Percentiles rank a stretch among this genome's conserved stretches.
phyloP scores from a whole-genome alignment of 2,797 vertebrate species.

The Acestrorhynchus altus region DNA sequence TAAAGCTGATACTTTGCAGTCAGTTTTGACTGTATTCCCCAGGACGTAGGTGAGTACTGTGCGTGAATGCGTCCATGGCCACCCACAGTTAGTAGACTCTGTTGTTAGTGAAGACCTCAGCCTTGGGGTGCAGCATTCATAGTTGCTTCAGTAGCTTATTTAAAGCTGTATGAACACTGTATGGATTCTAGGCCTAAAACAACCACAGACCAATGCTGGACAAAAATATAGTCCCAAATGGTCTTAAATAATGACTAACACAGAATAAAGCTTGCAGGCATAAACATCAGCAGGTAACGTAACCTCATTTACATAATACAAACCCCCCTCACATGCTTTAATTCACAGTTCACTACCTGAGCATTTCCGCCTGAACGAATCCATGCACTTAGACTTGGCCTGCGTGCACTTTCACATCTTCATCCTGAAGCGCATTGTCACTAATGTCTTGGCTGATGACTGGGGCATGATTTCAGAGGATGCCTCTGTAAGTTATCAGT shows the following conservation, averaged over 20 bases:
- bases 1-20: too few species aligned
- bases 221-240: too few species aligned
- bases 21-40: too few species aligned
- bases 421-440: not conserved
- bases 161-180: too few species aligned
- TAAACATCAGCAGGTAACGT: not conserved
- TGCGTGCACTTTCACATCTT: slow-evolving; percentile 10
- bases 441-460: not conserved
- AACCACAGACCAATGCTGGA: too few species aligned
- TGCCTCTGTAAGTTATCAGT: not conserved
- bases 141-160: too few species aligned
- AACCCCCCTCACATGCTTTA: not conserved
- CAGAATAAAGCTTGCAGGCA: not conserved
- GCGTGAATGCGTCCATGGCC: too few species aligned
- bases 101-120: too few species aligned
- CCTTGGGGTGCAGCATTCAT: too few species aligned
- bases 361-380: not conserved
- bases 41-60: too few species aligned
- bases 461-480: not conserved
- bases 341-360: not conserved
- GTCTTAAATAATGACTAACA: slow-evolving; percentile 9
- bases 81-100: too few species aligned
- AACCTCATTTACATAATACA: not conserved
- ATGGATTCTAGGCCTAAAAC: too few species aligned
- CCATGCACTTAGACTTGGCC: slow-evolving; percentile 1